These are phyloP conservation scores for Oedothorax gibbosus DNA, from an alignment of 1,140 invertebrate species.

Conservation along the genomic window DNA sequence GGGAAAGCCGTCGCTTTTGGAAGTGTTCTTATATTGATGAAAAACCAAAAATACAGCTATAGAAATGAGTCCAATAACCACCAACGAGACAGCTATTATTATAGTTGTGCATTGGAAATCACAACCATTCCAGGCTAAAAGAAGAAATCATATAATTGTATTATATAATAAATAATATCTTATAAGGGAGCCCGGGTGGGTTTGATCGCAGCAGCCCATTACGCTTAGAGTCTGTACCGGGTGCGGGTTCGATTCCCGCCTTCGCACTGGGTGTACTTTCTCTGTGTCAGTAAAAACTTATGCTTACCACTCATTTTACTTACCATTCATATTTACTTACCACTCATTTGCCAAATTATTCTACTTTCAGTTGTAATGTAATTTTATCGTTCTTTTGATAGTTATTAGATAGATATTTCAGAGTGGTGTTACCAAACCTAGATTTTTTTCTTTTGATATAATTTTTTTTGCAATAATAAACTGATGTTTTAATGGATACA, in stretches of 20 bases:
- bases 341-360: too few relatives aligned
- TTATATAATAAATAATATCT: not conserved
- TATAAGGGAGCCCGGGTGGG: not conserved
- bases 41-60: slow-evolving; percentile 11
- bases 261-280: not conserved
- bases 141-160: not conserved
- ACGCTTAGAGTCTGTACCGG: too few relatives aligned
- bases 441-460: too few relatives aligned
- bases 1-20: slow-evolving; percentile 28
- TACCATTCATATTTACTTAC: too few relatives aligned
- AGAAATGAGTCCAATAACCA: slow-evolving; percentile 23
- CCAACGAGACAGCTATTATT: slow-evolving; percentile 27
- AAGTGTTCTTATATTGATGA: not conserved
- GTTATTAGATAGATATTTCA: too few relatives aligned
- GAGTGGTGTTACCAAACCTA: too few relatives aligned
- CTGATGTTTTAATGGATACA: too few relatives aligned
- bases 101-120: slow-evolving; percentile 9
- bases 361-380: too few relatives aligned
- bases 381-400: too few relatives aligned
- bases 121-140: slow-evolving; percentile 36
- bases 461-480: too few relatives aligned
- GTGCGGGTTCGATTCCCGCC: not conserved
- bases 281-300: not conserved
- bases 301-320: too few relatives aligned
- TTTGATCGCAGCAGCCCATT: too few relatives aligned